Evolutionary conservation across 2,888 invertebrate species (phyloP).

Genomic region (Isoperla grammatica): DNA sequence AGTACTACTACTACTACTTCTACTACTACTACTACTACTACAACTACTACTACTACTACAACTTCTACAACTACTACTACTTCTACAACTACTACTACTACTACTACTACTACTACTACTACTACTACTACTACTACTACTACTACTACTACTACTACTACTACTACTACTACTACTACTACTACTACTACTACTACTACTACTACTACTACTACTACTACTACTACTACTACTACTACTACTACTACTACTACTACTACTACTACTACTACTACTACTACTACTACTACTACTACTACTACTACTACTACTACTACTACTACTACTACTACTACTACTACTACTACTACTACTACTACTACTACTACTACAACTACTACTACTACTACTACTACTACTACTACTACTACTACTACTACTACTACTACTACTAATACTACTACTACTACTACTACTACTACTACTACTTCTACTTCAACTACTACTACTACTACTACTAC

Average conservation of each 20-base stretch:
- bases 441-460: no score
- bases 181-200: slow-evolving; percentile 14
- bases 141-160: slow-evolving; percentile 17
- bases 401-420: no score
- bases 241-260: slow-evolving; percentile 16
- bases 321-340: slow-evolving; percentile 9
- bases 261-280: slow-evolving; percentile 9
- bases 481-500: no score
- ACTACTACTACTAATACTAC: no score
- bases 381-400: slow-evolving; percentile 13
- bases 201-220: slow-evolving; percentile 17
- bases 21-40: no score
- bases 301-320: slow-evolving; percentile 8
- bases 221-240: slow-evolving; percentile 17
- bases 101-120: slow-evolving; percentile 12
- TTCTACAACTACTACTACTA: slow-evolving; percentile 9
- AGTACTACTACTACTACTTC: no score
- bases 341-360: slow-evolving; percentile 13
- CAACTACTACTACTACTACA: no score
- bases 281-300: slow-evolving; percentile 7
- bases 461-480: no score
- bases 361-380: slow-evolving; percentile 13
- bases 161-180: slow-evolving; percentile 18
- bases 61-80: slow-evolving; percentile 3
- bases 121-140: slow-evolving; percentile 15